phyloP scores from a whole-genome alignment of 1,140 invertebrate genomes.

The Brachionus koreanus region DNA sequence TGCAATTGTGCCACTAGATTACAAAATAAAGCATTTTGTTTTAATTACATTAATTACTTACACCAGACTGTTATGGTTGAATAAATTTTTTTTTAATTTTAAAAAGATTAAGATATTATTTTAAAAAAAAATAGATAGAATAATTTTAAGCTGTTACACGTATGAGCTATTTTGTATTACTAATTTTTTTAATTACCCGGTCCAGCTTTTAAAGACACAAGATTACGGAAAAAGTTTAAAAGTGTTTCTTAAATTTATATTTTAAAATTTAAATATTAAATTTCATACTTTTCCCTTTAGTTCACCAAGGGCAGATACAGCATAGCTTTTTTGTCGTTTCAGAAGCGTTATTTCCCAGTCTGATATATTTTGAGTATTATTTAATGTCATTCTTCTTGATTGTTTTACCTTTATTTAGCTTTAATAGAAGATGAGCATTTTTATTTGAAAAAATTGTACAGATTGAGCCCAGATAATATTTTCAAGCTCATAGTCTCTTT shows the following conservation, averaged over 20 bases:
- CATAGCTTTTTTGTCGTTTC: conserved; percentile 39
- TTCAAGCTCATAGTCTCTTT: background rate
- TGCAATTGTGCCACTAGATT: background rate
- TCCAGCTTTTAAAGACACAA: background rate
- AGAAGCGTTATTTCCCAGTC: conserved; percentile 39
- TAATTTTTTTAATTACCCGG: background rate
- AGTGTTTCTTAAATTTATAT: background rate
- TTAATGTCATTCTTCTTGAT: conserved; percentile 26
- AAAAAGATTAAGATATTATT: background rate
- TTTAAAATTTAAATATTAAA: background rate
- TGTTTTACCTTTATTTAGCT: background rate
- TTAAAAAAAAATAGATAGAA: background rate
- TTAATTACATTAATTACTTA: conserved; percentile 44
- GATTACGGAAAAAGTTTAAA: background rate
- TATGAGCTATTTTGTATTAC: background rate
- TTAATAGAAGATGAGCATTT: background rate
- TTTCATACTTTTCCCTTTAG: conserved; percentile 31
- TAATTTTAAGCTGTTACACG: background rate
- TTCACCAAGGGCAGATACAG: conserved; percentile 14
- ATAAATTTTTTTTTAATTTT: background rate
- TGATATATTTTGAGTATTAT: conserved; percentile 15
- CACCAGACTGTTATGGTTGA: conserved; percentile 4
- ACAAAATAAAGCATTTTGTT: conserved; percentile 45
- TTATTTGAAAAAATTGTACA: background rate
- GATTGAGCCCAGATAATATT: conserved; percentile 35